A percentile compares a stretch with the other conserved stretches of the same genome.
These are phyloP conservation scores for Oreochromis niloticus DNA, from an alignment of 2,113 vertebrate species.

Conservation along the genomic window DNA sequence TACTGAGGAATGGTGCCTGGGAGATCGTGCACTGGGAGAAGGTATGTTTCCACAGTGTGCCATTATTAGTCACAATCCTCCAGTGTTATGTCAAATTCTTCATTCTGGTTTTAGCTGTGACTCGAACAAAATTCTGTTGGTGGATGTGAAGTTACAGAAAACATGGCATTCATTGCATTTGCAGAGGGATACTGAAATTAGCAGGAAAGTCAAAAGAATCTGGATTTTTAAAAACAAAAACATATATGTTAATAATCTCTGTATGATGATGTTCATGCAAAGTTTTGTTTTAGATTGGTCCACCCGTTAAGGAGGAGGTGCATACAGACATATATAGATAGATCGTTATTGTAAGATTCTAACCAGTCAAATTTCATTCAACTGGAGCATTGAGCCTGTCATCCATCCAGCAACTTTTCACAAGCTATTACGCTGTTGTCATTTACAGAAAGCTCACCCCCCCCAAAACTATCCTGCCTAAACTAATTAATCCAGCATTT, in stretches of 20 bases:
- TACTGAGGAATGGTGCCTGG: constrained; percentile 95
- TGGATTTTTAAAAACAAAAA: neutral
- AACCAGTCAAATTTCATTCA: neutral
- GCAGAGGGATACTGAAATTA: neutral
- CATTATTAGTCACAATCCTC: neutral
- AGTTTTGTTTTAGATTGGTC: neutral
- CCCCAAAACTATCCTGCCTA: neutral
- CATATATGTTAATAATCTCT: neutral
- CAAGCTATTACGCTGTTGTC: neutral
- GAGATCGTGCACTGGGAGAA: constrained; percentile 99
- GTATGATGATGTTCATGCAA: neutral
- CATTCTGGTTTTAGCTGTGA: neutral
- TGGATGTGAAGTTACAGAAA: neutral
- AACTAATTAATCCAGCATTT: constrained; percentile 44
- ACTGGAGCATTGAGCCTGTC: neutral
- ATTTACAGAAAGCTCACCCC: neutral
- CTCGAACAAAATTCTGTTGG: fast-evolving
- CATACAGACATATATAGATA: fast-evolving
- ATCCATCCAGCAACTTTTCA: neutral
- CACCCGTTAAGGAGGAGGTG: neutral
- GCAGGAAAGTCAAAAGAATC: neutral
- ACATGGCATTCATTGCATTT: neutral
- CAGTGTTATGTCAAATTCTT: neutral
- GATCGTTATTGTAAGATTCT: neutral
- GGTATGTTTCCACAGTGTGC: constrained; percentile 68